Evolutionary conservation across 2,888 invertebrate genomes (phyloP), one percentile per base, ranked within the genome.

Genomic region (Frankliniella intonsa): DNA sequence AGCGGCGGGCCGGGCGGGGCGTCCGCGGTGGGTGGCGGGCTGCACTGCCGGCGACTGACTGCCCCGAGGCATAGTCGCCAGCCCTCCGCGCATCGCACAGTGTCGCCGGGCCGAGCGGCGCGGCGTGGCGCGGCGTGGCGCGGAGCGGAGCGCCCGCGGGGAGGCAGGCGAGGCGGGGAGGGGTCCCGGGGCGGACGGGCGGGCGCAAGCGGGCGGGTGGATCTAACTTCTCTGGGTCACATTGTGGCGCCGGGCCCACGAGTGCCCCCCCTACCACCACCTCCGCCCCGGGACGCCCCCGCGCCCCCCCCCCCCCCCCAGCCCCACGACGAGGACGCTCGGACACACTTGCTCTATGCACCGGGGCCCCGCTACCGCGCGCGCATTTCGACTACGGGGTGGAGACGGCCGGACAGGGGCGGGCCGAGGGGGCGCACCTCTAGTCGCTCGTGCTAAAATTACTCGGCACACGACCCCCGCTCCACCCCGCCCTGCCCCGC

Each of bases 71-170:
- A 82, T 55, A 38, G 80, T 38, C 38, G 38, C 38, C 38, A 38
- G 38, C 38, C 38, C 38, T 38, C 80, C 82, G 65, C 62, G 82
- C 80, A 80, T 62, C 55, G 82, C 80, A 81, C 55, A 76, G 69
- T 76, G 69, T 76, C 69, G 69, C 69, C 69, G 22, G 25, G 69
- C 69, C 69, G 12, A 22, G 69, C 69, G 22, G 17, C 55, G 14
- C 22, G 38, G 65, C 50, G 11, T 12, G 17, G 49, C 88, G 87
- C 88, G 87, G 87, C 84, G 81, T 76, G 50, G 81, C 69, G 38
- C 81, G 83, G 84, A 38, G 38, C 83, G 14, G 85, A 86, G 86
- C 86, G 84, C 83, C 85, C 84, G 85, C 55, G 85, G 85, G 85
- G 86, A 82, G 83, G 80, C 83, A 82, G n/a, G n/a, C n/a, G 38